Base-by-base conservation (phyloP, 2,113 vertebrate species). In the Strix aluco region DNA sequence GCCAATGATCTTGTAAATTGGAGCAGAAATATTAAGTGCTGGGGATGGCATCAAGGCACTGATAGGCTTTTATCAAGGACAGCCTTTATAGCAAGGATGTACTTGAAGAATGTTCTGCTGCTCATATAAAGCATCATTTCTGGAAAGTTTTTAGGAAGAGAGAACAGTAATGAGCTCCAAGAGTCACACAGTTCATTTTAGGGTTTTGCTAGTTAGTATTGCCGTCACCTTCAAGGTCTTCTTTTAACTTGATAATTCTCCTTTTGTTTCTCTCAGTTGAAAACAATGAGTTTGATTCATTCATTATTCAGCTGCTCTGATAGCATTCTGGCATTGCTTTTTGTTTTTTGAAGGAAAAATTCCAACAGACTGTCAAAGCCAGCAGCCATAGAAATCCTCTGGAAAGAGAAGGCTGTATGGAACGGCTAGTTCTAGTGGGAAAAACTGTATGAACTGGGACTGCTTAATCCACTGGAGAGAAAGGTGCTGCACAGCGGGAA, bases 1-100 rank as follows among this genome's bases (percentile, higher is more conserved):
- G 77, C 34, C 69, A 95, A 75, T 89, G 65, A 65, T 79, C 78
- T 93, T 87, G 47, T 81, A 91, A 94, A 94, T 63, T 92, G 80
- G 40, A 97, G 82, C 47, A 77, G 75, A 94, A 86, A 59, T 88
- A 38, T 32, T 75, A 91, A 75, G 9, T 80, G 74, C 71, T 93
- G 67, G 74, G 27, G 36, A 61, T 77, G 62, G 34, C 36, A 72
- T 93, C 54, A n/a, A 63, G 61, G 26, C 5, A 0, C 8, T 80
- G 79, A 88, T 47, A 86, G 58, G 34, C n/a, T 92, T 85, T 95
- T 69, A 69, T 81, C 61, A 86, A 88, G 85, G 75, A 65, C 40
- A 29, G 34, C 34, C 74, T 90, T 90, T 88, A 90, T 46, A 67
- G 54, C 14, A 29, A 69, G 73, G 34, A 66, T 55, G 58, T 70